These are phyloP conservation scores for Sinotaia quadrata DNA, from an alignment of 2,888 invertebrate genomes.

Conservation along the genomic window DNA sequence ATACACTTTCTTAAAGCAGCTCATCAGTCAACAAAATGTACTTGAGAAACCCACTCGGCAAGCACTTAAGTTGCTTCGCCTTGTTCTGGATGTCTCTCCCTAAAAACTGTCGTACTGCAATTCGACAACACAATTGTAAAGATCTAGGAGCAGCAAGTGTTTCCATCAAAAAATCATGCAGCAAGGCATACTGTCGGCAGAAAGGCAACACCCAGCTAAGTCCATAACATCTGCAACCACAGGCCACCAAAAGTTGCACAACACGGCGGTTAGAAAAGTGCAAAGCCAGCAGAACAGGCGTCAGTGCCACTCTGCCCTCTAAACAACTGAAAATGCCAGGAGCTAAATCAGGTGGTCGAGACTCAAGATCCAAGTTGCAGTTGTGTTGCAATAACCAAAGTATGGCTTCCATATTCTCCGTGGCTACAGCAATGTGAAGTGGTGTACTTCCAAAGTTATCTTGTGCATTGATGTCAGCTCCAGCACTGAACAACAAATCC, in stretches of 20 bases:
- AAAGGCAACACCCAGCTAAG: conserved; percentile 16
- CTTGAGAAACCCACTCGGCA: conserved; percentile 9
- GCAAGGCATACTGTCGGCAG: conserved; percentile 6
- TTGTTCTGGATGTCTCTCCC: neutral
- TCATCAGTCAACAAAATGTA: conserved; percentile 16
- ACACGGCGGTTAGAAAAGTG: conserved; percentile 25
- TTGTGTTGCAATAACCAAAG: conserved; percentile 17
- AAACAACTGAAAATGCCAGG: conserved; percentile 21
- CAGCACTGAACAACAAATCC: conserved; percentile 7
- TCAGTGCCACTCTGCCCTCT: conserved; percentile 2
- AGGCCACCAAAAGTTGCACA: conserved; percentile 14
- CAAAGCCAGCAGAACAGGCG: conserved; percentile 17
- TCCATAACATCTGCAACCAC: conserved; percentile 2
- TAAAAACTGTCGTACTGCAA: neutral
- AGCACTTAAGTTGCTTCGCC: neutral
- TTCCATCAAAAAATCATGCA: conserved; percentile 2
- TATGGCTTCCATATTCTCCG: conserved; percentile 16
- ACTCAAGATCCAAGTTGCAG: conserved; percentile 16
- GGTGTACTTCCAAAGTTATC: conserved; percentile 17
- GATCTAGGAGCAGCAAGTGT: neutral
- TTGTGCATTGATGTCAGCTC: conserved; percentile 12
- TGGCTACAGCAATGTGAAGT: conserved; percentile 21
- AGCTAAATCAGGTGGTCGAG: conserved; percentile 16
- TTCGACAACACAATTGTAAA: conserved; percentile 13
- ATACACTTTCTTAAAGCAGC: too few species aligned